Conservation (phyloP, 23 tunicate genomes). For the Halocynthia roretzi region DNA sequence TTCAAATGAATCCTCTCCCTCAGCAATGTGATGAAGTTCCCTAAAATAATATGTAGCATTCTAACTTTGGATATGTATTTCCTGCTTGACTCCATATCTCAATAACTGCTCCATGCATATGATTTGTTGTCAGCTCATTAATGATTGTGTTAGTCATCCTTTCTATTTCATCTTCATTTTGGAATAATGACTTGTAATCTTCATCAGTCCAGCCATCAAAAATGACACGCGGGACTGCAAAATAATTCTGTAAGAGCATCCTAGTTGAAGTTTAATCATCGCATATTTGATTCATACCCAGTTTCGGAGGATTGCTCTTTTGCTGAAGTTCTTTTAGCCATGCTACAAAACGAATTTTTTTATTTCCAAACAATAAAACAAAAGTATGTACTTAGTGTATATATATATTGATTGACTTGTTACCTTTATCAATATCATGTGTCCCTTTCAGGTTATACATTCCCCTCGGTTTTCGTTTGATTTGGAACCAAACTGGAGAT, state of each 20-base stretch:
- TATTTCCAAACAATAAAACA: neutral
- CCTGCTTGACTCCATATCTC: slow-evolving; percentile 94
- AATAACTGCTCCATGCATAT: slow-evolving; percentile 86
- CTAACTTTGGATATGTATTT: slow-evolving; percentile 19
- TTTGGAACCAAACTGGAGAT: slow-evolving; percentile 97
- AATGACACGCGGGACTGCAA: slow-evolving; percentile 70
- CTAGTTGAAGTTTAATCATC: no score
- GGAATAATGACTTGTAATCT: slow-evolving; percentile 53
- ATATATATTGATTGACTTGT: no score
- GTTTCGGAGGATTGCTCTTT: slow-evolving; percentile 28
- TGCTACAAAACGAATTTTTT: slow-evolving; percentile 25
- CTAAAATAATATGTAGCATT: neutral
- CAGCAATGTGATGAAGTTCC: no score
- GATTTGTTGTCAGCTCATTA: slow-evolving; percentile 36
- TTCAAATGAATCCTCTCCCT: no score
- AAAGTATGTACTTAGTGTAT: neutral
- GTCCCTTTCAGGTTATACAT: slow-evolving; percentile 80
- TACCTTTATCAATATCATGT: slow-evolving; percentile 93
- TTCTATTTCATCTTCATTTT: slow-evolving; percentile 85
- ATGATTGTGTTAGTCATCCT: slow-evolving; percentile 43
- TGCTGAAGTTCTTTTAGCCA: slow-evolving; percentile 65
- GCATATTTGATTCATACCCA: neutral
- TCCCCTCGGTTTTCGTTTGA: slow-evolving; percentile 82
- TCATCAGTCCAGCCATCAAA: slow-evolving; percentile 75
- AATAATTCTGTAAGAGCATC: neutral